Evolutionary conservation across 2,797 vertebrate species (phyloP).

Genomic region (Anniella stebbinsi): DNA sequence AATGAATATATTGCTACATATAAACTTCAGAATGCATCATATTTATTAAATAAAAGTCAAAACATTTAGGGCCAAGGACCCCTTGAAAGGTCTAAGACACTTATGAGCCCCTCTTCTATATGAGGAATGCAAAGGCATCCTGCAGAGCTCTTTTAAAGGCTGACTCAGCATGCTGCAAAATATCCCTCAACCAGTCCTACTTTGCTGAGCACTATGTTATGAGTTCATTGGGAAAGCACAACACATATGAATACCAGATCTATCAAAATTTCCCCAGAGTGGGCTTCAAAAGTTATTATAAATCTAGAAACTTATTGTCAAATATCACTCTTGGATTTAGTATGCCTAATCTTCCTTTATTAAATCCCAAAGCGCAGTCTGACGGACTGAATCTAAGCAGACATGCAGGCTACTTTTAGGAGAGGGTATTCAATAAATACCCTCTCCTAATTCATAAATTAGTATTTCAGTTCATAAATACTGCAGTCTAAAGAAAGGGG

Average conservation of each 20-base stretch:
- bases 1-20: neutral
- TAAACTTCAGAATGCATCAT: neutral
- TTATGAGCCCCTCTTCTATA: neutral
- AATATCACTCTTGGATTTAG: neutral
- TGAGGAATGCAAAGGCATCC: neutral
- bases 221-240: neutral
- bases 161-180: neutral
- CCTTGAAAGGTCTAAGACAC: neutral
- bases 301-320: neutral
- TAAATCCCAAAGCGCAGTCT: no score
- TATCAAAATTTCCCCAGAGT: neutral
- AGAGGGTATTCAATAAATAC: neutral
- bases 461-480: neutral
- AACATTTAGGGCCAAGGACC: neutral
- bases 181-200: neutral
- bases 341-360: neutral
- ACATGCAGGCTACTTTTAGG: neutral
- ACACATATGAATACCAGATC: neutral
- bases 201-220: neutral
- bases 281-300: neutral
- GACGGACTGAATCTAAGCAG: neutral
- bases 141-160: neutral
- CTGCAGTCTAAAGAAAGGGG: neutral
- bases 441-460: no score
- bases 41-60: neutral